phyloP scores from a whole-genome alignment of 2,888 invertebrate species.

The Epistrophe grossulariae region DNA sequence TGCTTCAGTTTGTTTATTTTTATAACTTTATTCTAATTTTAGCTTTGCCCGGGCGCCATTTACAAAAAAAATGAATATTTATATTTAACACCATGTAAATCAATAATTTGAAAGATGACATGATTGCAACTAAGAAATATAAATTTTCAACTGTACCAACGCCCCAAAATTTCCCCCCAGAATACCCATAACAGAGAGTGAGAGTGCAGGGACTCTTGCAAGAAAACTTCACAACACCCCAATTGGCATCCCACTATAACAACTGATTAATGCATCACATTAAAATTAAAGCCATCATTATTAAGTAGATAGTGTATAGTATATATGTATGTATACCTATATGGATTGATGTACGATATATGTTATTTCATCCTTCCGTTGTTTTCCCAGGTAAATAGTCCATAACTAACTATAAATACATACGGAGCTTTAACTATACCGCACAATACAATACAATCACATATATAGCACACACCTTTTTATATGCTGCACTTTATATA shows the following conservation, averaged over 20 bases:
- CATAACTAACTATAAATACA: conserved; percentile 13
- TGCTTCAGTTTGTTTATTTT: too few relatives aligned
- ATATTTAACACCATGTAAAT: neutral
- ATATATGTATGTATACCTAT: neutral
- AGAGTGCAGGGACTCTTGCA: conserved; percentile 35
- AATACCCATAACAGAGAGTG: neutral
- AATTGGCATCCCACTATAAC: conserved; percentile 1
- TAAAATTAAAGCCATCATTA: conserved; percentile 37
- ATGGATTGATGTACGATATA: conserved; percentile 4
- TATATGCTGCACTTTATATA: neutral
- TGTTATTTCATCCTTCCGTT: conserved; percentile 10
- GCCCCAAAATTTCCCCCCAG: neutral
- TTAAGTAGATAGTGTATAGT: conserved; percentile 8
- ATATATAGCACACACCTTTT: conserved; percentile 5
- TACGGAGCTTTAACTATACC: neutral
- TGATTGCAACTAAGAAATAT: conserved; percentile 21
- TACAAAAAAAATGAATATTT: neutral
- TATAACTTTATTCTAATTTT: neutral
- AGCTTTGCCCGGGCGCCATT: conserved; percentile 1
- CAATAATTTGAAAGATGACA: conserved; percentile 9
- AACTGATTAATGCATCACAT: conserved; percentile 38
- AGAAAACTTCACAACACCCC: neutral
- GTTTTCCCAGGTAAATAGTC: conserved; percentile 44
- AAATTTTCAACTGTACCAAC: conserved; percentile 32
- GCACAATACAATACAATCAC: conserved; percentile 9